Base-by-base conservation (phyloP, 2,797 vertebrate genomes). In the Melanotaenia boesemani region DNA sequence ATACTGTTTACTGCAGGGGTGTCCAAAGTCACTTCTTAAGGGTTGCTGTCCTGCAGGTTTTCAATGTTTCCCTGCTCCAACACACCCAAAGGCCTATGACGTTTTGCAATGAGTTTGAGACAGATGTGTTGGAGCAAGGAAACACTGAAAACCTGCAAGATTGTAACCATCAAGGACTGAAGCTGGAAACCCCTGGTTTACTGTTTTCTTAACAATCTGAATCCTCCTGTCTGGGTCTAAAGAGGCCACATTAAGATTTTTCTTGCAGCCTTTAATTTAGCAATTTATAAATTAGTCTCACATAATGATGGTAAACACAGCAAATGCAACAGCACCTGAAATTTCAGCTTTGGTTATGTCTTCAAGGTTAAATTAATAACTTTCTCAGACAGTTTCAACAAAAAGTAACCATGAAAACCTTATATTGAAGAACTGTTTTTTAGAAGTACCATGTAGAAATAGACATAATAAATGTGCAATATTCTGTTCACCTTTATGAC, bases 161-260 rank as follows among this genome's bases (percentile, higher is more conserved):
- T 34, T 34, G 32, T 34, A 34, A 32, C 32, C 32, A 34, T 34
- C 32, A 32, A 34, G 32, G 32, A 34, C 32, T 34, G 32, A 34
- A 34, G 6, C 32, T 34, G 32, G 32, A 34, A 6, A 34, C 32
- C 32, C 32, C 32, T 34, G 32, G 15, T 18, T 16, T 18, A 8
- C 6, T 46, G 46, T 48, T 22, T 6, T 52, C 22, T 11, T 9
- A 54, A 12, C n/a, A 24, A 24, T 4, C 11, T 4, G 3, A 52
- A 22, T n/a, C 10, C 7, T 24, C 48, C 7, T 52, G 48, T 4
- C 48, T 5, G 9, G n/a, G 48, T 52, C 10, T 52, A 52, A 80
- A 16, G 50, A 26, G 32, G 57, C 56, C 52, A 55, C 62, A 71
- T 62, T 52, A 41, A 69, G 58, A 72, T 63, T 67, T 70, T 73